These are phyloP conservation scores for Anorthoa munda DNA, from an alignment of 2,888 invertebrate species.

Conservation along the genomic window DNA sequence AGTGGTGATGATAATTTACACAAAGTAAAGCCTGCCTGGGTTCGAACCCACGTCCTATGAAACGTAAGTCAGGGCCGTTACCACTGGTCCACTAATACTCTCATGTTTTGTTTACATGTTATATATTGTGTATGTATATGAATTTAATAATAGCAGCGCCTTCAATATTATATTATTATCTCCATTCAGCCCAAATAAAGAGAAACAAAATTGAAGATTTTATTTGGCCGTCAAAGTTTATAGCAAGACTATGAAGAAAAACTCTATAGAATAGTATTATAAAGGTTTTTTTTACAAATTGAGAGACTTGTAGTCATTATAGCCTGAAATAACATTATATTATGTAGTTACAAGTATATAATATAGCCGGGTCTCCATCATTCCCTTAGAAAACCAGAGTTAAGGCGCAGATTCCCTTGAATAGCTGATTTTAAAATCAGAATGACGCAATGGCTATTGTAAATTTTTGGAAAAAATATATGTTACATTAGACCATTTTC, in stretches of 20 bases:
- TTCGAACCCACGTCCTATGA: no score
- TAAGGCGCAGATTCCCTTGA: no score
- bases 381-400: neutral
- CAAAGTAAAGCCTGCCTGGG: no score
- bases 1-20: no score
- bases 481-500: no score
- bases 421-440: no score
- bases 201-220: slow-evolving; percentile 51
- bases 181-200: slow-evolving; percentile 32
- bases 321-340: neutral
- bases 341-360: neutral
- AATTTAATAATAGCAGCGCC: slow-evolving; percentile 31
- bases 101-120: slow-evolving; percentile 3
- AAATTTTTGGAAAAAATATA: no score
- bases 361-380: neutral
- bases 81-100: no score
- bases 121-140: neutral
- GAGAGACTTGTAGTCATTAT: neutral
- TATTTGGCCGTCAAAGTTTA: slow-evolving; percentile 47
- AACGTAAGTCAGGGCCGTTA: no score
- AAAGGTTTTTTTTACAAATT: slow-evolving; percentile 1
- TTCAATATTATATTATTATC: slow-evolving; percentile 40
- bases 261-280: slow-evolving; percentile 17
- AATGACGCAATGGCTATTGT: no score
- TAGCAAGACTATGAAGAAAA: slow-evolving; percentile 27